These are phyloP conservation scores for Noctua comes DNA, from an alignment of 2,888 invertebrate species.

Conservation along the genomic window DNA sequence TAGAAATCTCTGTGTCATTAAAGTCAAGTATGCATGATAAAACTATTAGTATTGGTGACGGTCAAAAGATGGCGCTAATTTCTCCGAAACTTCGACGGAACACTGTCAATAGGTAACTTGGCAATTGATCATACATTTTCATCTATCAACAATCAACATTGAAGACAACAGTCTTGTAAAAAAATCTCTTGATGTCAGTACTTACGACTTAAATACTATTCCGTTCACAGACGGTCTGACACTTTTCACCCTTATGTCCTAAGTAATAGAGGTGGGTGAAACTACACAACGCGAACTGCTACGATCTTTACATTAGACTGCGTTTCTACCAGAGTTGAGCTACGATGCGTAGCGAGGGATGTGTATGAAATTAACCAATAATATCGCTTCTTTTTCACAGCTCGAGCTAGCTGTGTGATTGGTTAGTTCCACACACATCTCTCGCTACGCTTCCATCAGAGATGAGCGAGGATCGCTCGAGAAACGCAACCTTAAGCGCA, in stretches of 20 bases:
- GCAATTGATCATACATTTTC: conserved; percentile 17
- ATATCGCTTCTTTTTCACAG: too few species aligned
- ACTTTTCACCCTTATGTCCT: too few species aligned
- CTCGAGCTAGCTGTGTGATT: too few species aligned
- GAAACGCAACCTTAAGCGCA: too few species aligned
- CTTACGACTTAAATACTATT: not conserved
- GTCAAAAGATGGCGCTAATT: conserved; percentile 27
- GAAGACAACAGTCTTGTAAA: conserved; percentile 1
- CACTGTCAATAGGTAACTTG: conserved; percentile 45
- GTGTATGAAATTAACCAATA: too few species aligned
- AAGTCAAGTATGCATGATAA: not conserved
- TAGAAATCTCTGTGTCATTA: too few species aligned
- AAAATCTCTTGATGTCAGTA: conserved; percentile 14
- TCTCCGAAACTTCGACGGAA: not conserved
- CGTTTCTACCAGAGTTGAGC: too few species aligned
- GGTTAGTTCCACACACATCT: too few species aligned
- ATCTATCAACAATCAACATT: conserved; percentile 8
- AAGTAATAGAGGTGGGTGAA: not conserved
- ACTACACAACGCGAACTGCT: not conserved
- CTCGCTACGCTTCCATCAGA: too few species aligned
- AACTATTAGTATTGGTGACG: not conserved
- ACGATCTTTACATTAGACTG: not conserved
- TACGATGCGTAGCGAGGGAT: too few species aligned
- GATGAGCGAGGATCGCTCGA: too few species aligned
- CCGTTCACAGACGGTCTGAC: too few species aligned